phyloP scores from a whole-genome alignment of 1,140 invertebrate species.

The Agrilus planipennis region DNA sequence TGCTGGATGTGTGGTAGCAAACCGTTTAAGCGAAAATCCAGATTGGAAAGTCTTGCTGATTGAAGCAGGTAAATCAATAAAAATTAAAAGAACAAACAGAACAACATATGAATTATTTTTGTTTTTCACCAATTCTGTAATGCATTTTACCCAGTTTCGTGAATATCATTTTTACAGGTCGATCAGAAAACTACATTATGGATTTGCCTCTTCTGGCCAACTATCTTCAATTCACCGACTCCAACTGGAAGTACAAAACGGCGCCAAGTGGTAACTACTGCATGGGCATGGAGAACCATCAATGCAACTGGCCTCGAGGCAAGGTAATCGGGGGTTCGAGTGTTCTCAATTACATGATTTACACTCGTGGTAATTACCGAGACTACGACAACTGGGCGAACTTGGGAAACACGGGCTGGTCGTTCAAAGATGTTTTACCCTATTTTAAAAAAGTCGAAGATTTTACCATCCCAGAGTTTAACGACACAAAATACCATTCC shows the following conservation, averaged over 20 bases:
- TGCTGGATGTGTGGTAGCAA: slow-evolving; percentile 52
- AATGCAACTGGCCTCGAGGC: slow-evolving; percentile 60
- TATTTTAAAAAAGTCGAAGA: slow-evolving; percentile 75
- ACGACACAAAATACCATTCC: slow-evolving; percentile 42
- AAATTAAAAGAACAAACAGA: background rate
- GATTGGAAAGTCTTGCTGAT: slow-evolving; percentile 44
- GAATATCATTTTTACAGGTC: slow-evolving; percentile 27
- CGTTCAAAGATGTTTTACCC: slow-evolving; percentile 65
- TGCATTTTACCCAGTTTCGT: background rate
- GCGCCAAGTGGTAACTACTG: slow-evolving; percentile 40
- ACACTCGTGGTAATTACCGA: slow-evolving; percentile 60
- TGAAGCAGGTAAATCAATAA: slow-evolving; percentile 47
- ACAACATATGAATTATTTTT: background rate
- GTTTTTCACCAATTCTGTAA: background rate
- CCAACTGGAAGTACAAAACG: slow-evolving; percentile 49
- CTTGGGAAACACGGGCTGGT: slow-evolving; percentile 69
- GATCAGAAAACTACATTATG: slow-evolving; percentile 45
- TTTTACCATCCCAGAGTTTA: slow-evolving; percentile 43
- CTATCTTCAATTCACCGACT: slow-evolving; percentile 45
- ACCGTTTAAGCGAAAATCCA: slow-evolving; percentile 39
- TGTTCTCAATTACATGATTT: slow-evolving; percentile 85
- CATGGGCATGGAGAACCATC: slow-evolving; percentile 36
- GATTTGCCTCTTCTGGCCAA: slow-evolving; percentile 53
- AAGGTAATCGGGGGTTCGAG: slow-evolving; percentile 76
- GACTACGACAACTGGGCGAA: slow-evolving; percentile 71